Base-by-base conservation (phyloP, 2,888 invertebrate species). In the Xestia xanthographa region DNA sequence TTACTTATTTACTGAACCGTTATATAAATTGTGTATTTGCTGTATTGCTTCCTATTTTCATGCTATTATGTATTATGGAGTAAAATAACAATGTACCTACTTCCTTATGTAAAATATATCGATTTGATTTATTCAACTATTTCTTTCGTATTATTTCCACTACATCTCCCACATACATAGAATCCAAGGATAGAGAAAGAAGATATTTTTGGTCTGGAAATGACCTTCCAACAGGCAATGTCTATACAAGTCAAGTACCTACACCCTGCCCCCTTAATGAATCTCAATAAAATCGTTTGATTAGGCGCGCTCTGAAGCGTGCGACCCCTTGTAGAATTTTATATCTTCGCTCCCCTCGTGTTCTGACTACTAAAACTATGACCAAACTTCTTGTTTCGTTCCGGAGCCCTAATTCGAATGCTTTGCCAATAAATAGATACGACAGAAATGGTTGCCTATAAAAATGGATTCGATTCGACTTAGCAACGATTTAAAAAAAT, bases 271-370 rank as follows among this genome's bases (percentile, higher is more conserved):
- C 82, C 73, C 68, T 41, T 79, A 87, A 86, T 85, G 79, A 88
- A 86, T 89, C 82, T 75, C 79, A 87, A 88, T 87, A 82, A 88
- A 89, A 87, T 85, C 83, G 87, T 86, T 82, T 86, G 83, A 87
- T 89, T 87, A 89, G 78, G 84, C 79, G 82, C 79, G 79, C 83
- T 80, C 70, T 84, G 86, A 80, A 88, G 87, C 86, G 89, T 86
- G 70, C 76, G 71, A 81, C 87, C 87, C 88, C 67, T 82, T 70
- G 63, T 70, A 79, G 73, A 72, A 86, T 82, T 74, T 72, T 77
- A 79, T 80, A 58, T 80, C 71, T 66, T 66, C 29, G 50, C 50
- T 66, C 81, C 77, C 74, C 68, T 78, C 50, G 71, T 67, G 53
- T 73, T 62, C 56, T 41, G 53, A 72, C 70, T 75, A 66, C 67